These are phyloP conservation scores for Takifugu flavidus DNA, from an alignment of 2,113 vertebrate genomes.

Conservation along the genomic window DNA sequence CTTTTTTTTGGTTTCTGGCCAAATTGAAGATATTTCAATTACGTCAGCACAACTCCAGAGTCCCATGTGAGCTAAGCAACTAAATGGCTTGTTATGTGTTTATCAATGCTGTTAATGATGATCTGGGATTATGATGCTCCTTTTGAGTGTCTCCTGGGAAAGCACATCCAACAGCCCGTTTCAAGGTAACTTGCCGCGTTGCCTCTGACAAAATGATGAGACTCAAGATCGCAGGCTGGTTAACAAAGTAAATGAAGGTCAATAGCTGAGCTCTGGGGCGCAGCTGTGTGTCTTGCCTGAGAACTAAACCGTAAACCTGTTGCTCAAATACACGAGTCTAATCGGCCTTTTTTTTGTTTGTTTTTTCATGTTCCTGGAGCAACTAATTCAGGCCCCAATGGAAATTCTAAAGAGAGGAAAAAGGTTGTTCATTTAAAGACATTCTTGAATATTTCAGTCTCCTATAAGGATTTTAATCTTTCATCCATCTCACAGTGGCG, in stretches of 20 bases:
- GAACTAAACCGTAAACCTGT: conserved; percentile 48
- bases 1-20: not conserved
- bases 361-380: conserved; percentile 18
- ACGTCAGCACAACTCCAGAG: not conserved
- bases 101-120: conserved; percentile 10
- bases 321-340: conserved; percentile 38
- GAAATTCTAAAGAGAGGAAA: conserved; percentile 13
- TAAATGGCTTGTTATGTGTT: conserved; percentile 12
- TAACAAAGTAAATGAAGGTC: conserved; percentile 49
- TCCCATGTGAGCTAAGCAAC: conserved; percentile 6
- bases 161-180: conserved; percentile 11
- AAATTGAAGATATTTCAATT: not conserved
- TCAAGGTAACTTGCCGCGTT: conserved; percentile 37
- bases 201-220: conserved; percentile 21
- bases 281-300: conserved; percentile 19
- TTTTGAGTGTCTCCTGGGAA: conserved; percentile 12
- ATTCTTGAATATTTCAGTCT: conserved; percentile 73
- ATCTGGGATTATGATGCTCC: conserved; percentile 12
- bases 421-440: conserved; percentile 59
- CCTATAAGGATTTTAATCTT: conserved; percentile 73
- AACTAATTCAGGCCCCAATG: conserved; percentile 37
- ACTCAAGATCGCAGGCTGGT: conserved; percentile 31
- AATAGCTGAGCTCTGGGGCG: conserved; percentile 40
- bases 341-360: conserved; percentile 1
- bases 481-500: conserved; percentile 60